phyloP scores from a whole-genome alignment of 2,113 vertebrate species.

The Siphamia tubifer region DNA sequence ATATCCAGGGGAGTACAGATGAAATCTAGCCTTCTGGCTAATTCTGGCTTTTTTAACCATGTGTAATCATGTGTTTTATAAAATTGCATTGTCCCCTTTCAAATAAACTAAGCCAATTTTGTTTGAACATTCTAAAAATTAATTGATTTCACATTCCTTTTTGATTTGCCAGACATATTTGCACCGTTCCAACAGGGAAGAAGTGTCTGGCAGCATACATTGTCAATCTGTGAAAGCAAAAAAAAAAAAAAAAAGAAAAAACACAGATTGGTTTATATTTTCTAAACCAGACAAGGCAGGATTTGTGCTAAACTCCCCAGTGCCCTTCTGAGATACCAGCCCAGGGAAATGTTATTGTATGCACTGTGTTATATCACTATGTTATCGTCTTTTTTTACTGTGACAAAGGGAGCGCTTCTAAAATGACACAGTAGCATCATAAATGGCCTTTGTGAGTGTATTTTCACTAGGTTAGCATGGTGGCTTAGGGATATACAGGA shows the following conservation, averaged over 20 bases:
- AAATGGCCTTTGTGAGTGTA: not conserved
- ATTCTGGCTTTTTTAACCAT: no score
- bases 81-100: no score
- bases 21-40: no score
- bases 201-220: not conserved
- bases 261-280: not conserved
- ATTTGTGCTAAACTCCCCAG: not conserved
- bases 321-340: not conserved
- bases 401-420: not conserved
- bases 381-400: not conserved
- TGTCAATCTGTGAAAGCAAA: not conserved
- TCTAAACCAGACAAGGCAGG: not conserved
- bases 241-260: no score
- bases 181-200: conserved; percentile 2
- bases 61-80: no score
- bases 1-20: no score
- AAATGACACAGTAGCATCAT: not conserved
- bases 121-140: conserved; percentile 24
- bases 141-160: conserved; percentile 14
- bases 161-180: not conserved
- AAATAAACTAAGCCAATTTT: not conserved
- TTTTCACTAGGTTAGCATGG: not conserved
- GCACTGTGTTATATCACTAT: not conserved
- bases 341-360: not conserved
- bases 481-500: no score